A percentile compares a stretch with the other conserved stretches of the same genome.
phyloP scores from a whole-genome alignment of 2,797 vertebrate species.

The Diplodus puntazzo region DNA sequence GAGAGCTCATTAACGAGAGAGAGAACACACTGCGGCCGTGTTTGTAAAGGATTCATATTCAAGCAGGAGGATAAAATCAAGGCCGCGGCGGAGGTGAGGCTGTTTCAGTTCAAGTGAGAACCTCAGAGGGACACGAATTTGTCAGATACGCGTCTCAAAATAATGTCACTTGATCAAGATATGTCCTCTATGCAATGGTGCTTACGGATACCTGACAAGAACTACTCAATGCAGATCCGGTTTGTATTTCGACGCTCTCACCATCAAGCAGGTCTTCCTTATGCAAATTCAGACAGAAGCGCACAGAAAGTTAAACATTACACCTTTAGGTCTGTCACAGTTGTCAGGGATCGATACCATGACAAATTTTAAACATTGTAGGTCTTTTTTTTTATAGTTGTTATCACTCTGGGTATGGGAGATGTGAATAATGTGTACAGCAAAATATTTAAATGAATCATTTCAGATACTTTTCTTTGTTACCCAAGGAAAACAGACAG shows the following conservation, averaged over 20 bases:
- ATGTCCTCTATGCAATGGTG: not conserved
- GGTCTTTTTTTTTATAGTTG: not conserved
- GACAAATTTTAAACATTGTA: no score
- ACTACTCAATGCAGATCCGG: not conserved
- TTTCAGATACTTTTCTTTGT: not conserved
- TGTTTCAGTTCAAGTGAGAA: slow-evolving; percentile 4
- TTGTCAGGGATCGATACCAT: not conserved
- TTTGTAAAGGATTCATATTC: slow-evolving; percentile 14
- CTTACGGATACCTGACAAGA: not conserved
- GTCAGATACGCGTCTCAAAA: not conserved
- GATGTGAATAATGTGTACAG: no score
- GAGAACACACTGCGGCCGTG: slow-evolving; percentile 26
- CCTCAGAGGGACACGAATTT: not conserved
- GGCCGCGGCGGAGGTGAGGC: not conserved
- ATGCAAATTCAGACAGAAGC: not conserved
- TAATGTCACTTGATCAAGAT: not conserved
- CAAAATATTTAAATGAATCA: not conserved
- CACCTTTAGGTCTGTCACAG: not conserved
- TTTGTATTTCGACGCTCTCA: not conserved
- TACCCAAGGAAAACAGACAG: not conserved
- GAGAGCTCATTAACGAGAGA: slow-evolving; percentile 63
- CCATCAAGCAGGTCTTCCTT: not conserved
- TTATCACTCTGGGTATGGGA: no score
- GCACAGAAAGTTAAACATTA: no score
- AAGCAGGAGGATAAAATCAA: slow-evolving; percentile 6